Evolutionary conservation across 2,113 vertebrate species (phyloP).

Genomic region (Mastomys coucha): DNA sequence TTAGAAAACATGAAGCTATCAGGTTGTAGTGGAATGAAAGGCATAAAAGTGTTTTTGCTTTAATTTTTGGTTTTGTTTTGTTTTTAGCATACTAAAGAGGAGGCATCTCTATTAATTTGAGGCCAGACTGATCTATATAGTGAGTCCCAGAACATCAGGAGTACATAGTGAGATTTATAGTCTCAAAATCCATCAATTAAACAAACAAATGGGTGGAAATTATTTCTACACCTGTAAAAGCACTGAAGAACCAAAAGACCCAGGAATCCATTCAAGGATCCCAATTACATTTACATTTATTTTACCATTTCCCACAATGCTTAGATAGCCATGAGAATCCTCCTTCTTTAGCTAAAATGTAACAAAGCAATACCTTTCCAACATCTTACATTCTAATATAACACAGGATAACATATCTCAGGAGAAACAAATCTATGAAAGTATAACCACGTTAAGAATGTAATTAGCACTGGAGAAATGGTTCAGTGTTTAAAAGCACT

Average conservation of each 20-base stretch:
- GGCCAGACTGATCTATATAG: background rate
- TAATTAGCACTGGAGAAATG: background rate
- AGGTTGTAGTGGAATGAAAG: background rate
- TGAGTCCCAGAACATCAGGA: background rate
- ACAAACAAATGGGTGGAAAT: background rate
- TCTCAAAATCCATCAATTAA: background rate
- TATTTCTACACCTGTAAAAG: conserved; percentile 4
- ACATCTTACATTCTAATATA: conserved; percentile 7
- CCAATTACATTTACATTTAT: conserved; percentile 3
- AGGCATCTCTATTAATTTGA: background rate
- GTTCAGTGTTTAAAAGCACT: background rate
- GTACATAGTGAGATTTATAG: background rate
- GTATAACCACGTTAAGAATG: background rate
- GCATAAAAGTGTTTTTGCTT: background rate
- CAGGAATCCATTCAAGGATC: background rate
- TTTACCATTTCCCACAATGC: background rate
- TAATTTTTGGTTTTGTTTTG: background rate
- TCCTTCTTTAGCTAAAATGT: conserved; percentile 25
- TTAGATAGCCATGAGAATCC: background rate
- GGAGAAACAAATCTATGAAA: conserved; percentile 4
- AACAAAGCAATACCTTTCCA: conserved; percentile 18
- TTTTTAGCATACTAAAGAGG: background rate
- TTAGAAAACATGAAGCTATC: background rate
- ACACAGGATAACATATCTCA: background rate
- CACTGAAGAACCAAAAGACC: background rate